Evolutionary conservation across 2,888 invertebrate genomes (phyloP).

Genomic region (Eupsilia transversa): DNA sequence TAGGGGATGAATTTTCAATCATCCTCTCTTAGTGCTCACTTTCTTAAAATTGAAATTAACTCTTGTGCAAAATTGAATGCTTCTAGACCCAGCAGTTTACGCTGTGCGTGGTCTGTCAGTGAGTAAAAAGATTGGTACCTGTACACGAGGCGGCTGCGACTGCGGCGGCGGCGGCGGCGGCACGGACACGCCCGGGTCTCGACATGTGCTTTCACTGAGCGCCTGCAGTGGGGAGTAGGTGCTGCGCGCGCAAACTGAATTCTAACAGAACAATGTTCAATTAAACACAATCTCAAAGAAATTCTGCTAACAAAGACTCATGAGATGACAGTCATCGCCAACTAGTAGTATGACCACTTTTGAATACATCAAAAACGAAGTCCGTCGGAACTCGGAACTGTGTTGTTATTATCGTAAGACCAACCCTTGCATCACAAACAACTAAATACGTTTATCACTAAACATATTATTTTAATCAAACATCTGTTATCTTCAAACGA

Average conservation of each 20-base stretch:
- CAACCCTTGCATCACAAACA: neutral
- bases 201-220: constrained; percentile 89
- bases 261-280: constrained; percentile 61
- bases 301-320: neutral
- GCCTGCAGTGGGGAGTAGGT: constrained; percentile 92
- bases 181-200: constrained; percentile 93
- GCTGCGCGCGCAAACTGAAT: constrained; percentile 80
- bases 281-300: neutral
- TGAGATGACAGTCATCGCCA: neutral
- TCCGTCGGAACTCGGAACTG: neutral
- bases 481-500: neutral
- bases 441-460: neutral
- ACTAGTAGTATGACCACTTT: neutral
- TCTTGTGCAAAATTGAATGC: neutral
- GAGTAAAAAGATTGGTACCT: constrained; percentile 38
- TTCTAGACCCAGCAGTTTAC: neutral
- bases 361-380: neutral
- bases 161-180: constrained; percentile 89
- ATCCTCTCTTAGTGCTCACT: neutral
- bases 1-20: neutral
- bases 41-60: neutral
- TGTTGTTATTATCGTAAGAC: neutral
- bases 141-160: constrained; percentile 84
- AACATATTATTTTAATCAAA: neutral
- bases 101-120: neutral